Percentiles rank a stretch among this genome's conserved stretches.
These are phyloP conservation scores for Torymus auratus DNA, from an alignment of 2,888 invertebrate genomes.

Conservation along the genomic window DNA sequence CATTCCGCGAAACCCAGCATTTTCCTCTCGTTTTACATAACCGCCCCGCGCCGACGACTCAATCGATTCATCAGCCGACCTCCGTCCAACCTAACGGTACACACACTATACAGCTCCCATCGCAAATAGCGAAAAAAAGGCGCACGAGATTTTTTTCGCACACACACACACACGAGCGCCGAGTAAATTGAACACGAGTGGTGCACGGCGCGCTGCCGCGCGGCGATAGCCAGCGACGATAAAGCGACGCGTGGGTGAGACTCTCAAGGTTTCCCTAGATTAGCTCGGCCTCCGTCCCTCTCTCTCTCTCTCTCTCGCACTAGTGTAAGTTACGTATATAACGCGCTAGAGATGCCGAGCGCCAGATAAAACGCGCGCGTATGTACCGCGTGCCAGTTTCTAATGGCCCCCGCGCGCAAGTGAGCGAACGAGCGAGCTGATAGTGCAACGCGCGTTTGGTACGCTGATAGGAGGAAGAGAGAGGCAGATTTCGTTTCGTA, in stretches of 20 bases:
- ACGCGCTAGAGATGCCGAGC: slow-evolving; percentile 28
- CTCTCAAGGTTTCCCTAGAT: slow-evolving; percentile 64
- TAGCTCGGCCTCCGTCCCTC: slow-evolving; percentile 63
- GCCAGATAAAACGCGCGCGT: slow-evolving; percentile 21
- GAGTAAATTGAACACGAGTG: slow-evolving; percentile 22
- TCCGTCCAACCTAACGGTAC: neutral
- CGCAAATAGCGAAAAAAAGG: no score
- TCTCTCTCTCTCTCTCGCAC: slow-evolving; percentile 34
- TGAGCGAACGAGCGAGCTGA: neutral
- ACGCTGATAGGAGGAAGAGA: no score
- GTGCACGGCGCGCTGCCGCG: no score
- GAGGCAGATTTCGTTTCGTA: no score
- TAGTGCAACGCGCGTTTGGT: no score
- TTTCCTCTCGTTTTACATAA: no score
- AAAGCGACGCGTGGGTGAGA: slow-evolving; percentile 61
- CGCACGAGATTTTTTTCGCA: no score
- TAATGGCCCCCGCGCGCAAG: slow-evolving; percentile 7
- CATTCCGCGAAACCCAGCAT: no score
- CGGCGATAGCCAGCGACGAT: slow-evolving; percentile 39
- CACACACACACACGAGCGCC: no score
- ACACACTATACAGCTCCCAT: neutral
- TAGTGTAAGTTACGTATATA: no score
- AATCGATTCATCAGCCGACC: no score
- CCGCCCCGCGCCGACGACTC: no score
- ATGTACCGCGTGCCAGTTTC: slow-evolving; percentile 7